Evolutionary conservation across 2,113 vertebrate species (phyloP), one percentile per base, ranked within the genome.

Genomic region (Mixornis gularis): DNA sequence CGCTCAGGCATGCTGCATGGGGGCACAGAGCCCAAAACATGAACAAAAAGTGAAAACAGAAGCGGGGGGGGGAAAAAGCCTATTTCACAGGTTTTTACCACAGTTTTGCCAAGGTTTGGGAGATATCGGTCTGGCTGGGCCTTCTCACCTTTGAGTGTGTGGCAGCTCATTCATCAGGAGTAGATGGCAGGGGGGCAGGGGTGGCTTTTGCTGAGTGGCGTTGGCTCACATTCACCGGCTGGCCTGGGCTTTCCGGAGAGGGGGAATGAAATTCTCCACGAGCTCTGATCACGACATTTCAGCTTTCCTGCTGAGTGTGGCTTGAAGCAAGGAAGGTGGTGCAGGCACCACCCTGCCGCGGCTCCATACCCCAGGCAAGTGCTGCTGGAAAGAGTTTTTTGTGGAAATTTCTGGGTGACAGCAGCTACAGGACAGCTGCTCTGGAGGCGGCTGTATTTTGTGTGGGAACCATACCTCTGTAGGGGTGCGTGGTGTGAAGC

Each of bases 111-210:
- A 6, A 83, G 48, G 44, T 49, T 76, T 87, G 51, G 0, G 0
- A 89, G 66, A 58, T 30, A 32, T 0, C 9, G 43, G 41, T 43
- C 69, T 82, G 34, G 90, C 85, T 95, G 92, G 79, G 65, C 53
- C 83, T 79, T 83, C 79, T 95, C 93, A 81, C 80, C 77, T 95
- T 71, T 64, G 79, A 90, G 52, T 40, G 51, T 21, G 49, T 60
- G 71, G 70, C 92, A 93, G 92, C 62, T 95, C 92, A 81, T 95
- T 70, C 80, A 86, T 94, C 95, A 94, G 62, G 36, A 60, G 30
- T 17, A 7, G 78, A 71, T 78, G 92, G 93, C 19, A 0, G 36
- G 19, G 26, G 44, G 70, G 85, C 77, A 83, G 21, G 38, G 24
- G 17, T 76, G 72, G 64, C 51, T 73, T 94, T 87, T 91, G 62